A percentile compares a stretch with the other conserved stretches of the same genome.
phyloP scores from a whole-genome alignment of 2,888 invertebrate species.

The Ophioninae sp. region DNA sequence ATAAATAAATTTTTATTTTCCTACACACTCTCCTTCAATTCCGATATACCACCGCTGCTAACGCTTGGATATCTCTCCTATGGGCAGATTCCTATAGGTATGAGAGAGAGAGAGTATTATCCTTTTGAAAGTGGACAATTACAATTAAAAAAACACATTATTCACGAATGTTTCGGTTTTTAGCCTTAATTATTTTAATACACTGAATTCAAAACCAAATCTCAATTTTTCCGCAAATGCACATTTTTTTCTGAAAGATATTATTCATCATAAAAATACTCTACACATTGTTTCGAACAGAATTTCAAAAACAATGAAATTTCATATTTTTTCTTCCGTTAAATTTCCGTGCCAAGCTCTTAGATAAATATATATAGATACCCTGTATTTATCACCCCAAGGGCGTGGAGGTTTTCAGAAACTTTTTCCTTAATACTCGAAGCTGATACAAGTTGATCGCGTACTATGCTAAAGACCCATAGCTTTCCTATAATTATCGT shows the following conservation, averaged over 20 bases:
- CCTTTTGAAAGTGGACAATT: no score
- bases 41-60: no score
- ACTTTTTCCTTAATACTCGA: conserved; percentile 18
- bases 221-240: background rate
- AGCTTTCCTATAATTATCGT: conserved; percentile 58
- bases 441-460: conserved; percentile 36
- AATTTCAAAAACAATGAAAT: background rate
- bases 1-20: no score
- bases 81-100: no score
- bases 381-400: background rate
- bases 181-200: background rate
- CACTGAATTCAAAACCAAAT: background rate
- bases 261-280: background rate
- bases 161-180: background rate
- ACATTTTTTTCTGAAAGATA: background rate
- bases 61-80: no score
- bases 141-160: background rate
- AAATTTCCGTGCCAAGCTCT: background rate
- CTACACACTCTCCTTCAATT: no score
- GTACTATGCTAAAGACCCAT: conserved; percentile 57
- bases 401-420: conserved; percentile 11
- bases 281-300: background rate
- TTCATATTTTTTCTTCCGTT: background rate
- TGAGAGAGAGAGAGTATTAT: no score
- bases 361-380: background rate